Conservation (phyloP, 2,888 invertebrate species). For the Antheraea assamensis region DNA sequence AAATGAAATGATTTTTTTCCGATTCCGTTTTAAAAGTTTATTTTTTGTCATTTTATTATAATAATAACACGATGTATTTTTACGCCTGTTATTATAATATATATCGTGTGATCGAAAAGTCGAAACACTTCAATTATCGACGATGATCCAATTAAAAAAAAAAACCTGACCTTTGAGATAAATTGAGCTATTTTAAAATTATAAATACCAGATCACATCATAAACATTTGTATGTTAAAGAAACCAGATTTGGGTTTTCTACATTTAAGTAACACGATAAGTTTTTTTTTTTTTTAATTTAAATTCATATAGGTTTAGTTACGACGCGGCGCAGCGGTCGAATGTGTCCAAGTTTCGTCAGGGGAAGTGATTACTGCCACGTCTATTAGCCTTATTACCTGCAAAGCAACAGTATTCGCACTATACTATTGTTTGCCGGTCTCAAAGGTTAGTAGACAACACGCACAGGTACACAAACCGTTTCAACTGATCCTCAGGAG, state of each 20-base stretch:
- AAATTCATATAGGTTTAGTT: not conserved
- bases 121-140: constrained; percentile 3
- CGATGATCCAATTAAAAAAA: not conserved
- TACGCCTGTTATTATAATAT: not conserved
- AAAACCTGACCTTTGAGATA: not conserved
- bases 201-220: not conserved
- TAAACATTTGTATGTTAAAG: not conserved
- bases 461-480: no score
- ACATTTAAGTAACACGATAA: not conserved
- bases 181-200: not conserved
- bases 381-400: no score
- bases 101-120: not conserved
- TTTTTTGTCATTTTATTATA: not conserved
- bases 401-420: no score
- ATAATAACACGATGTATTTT: not conserved
- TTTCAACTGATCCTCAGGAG: no score
- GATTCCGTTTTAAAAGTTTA: not conserved
- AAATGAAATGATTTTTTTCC: not conserved
- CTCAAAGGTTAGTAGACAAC: no score
- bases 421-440: no score
- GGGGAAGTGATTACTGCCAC: no score
- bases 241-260: not conserved
- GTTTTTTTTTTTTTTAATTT: not conserved
- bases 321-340: no score
- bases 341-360: no score